phyloP scores from a whole-genome alignment of 2,113 vertebrate species.

The Eulacestoma nigropectus region DNA sequence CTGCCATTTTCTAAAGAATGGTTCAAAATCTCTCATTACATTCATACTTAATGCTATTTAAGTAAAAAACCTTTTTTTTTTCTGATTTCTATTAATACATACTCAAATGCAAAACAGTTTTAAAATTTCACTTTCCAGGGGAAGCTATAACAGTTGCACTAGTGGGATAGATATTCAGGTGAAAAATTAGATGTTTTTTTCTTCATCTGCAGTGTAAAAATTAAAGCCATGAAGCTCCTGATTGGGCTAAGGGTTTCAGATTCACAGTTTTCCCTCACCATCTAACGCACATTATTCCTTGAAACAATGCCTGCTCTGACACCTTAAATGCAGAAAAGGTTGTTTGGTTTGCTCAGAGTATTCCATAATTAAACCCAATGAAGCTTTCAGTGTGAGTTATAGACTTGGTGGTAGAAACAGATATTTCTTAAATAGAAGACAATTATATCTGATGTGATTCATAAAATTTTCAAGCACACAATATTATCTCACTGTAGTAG shows the following conservation, averaged over 20 bases:
- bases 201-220: neutral
- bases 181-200: neutral
- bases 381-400: constrained; percentile 10
- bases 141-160: neutral
- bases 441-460: neutral
- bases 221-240: neutral
- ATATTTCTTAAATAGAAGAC: neutral
- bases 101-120: neutral
- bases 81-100: neutral
- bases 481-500: neutral
- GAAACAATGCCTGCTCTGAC: neutral
- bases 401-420: neutral
- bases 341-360: neutral
- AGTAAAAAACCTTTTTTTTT: neutral
- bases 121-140: neutral
- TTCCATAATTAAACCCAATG: constrained; percentile 6
- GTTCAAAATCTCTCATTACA: neutral
- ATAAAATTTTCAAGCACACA: neutral
- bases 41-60: neutral
- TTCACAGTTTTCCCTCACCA: neutral
- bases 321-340: neutral
- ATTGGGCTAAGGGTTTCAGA: neutral
- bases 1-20: neutral
- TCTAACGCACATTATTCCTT: neutral
- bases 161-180: neutral